Evolutionary conservation across 2,113 vertebrate genomes (phyloP).

Genomic region (Hippocampus guttulatus): DNA sequence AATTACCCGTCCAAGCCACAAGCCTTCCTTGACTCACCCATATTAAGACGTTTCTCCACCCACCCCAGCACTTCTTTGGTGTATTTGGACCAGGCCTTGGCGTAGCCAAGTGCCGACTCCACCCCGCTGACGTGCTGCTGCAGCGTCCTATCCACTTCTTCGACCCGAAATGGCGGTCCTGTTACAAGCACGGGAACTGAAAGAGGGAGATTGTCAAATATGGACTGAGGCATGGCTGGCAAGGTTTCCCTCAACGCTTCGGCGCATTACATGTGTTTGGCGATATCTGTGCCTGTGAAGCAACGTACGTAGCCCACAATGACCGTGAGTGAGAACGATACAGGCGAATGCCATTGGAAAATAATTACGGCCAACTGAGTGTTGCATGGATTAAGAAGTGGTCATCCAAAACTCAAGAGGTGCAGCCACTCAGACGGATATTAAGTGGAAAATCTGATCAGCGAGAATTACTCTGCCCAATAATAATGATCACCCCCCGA

Average conservation of each 20-base stretch:
- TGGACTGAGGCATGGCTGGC: constrained; percentile 23
- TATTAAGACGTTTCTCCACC: constrained; percentile 90
- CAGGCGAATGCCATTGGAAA: constrained; percentile 69
- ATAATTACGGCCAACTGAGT: constrained; percentile 61
- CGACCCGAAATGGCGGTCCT: constrained; percentile 78
- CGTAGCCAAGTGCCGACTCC: constrained; percentile 88
- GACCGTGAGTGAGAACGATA: constrained; percentile 55
- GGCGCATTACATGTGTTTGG: neutral
- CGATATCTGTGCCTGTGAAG: constrained; percentile 24
- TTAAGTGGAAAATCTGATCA: neutral
- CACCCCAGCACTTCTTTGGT: constrained; percentile 93
- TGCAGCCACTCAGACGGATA: neutral
- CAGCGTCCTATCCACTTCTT: constrained; percentile 83
- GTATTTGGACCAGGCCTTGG: constrained; percentile 97
- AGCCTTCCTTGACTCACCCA: constrained; percentile 77
- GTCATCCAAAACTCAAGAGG: constrained; percentile 4
- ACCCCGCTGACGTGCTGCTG: constrained; percentile 83
- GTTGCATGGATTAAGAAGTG: constrained; percentile 22
- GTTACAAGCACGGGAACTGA: constrained; percentile 61
- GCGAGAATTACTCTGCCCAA: neutral
- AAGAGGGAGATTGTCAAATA: constrained; percentile 41
- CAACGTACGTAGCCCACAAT: constrained; percentile 58
- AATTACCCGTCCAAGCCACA: neutral
- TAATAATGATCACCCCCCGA: neutral
- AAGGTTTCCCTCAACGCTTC: neutral